phyloP scores from a whole-genome alignment of 2,113 vertebrate genomes.

The Ictalurus punctatus region DNA sequence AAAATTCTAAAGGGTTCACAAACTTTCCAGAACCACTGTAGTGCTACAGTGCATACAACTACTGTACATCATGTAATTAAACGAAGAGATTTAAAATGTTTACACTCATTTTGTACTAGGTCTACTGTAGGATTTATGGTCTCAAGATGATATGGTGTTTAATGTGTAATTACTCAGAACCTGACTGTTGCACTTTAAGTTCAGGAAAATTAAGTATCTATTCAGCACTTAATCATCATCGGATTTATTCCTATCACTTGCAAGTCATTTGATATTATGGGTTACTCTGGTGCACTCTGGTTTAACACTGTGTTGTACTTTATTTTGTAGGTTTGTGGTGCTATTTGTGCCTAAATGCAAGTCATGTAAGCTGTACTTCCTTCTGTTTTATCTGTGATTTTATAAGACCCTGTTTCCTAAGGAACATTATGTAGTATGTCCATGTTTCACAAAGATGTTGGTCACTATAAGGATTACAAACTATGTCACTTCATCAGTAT shows the following conservation, averaged over 20 bases:
- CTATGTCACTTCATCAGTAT: neutral
- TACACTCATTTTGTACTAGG: neutral
- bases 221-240: neutral
- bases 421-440: neutral
- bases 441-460: neutral
- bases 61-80: neutral
- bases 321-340: neutral
- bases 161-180: neutral
- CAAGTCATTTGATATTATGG: neutral
- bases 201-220: neutral
- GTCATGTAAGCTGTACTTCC: neutral
- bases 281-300: neutral
- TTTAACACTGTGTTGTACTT: neutral
- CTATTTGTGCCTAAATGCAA: neutral
- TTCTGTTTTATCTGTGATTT: neutral
- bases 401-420: neutral
- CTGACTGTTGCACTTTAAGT: neutral
- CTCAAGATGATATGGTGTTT: neutral
- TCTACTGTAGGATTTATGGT: neutral
- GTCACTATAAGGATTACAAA: neutral
- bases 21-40: neutral
- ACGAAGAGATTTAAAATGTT: neutral
- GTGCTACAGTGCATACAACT: neutral
- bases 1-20: too few relatives aligned
- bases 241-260: neutral